Evolutionary conservation across 2,113 vertebrate genomes (phyloP), one percentile per base, ranked within the genome.

Genomic region (Mus spicilegus): DNA sequence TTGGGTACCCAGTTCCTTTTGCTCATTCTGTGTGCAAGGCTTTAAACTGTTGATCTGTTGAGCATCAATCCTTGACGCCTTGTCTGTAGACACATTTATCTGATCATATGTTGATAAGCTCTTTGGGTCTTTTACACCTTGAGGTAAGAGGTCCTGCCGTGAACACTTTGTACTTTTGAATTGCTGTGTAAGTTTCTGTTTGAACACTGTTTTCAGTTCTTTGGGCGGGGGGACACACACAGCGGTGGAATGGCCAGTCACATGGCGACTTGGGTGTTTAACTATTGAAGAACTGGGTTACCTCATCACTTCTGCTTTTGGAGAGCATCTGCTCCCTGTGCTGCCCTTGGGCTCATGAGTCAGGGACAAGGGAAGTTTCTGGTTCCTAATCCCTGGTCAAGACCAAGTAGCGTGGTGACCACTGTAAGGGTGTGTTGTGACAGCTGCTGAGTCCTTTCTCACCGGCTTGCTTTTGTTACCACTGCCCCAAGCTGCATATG

Each of bases 201-300:
- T 69, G 67, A 80, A 42, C 20, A n/a, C 46, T 87, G 4, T 49
- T 91, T 96, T 91, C 22, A 12, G 1, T 61, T 84, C 46, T 92
- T 90, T 80, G 19, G 22, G 14, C 28, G 7, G 9, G 49, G 49
- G 49, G 49, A 49, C 26, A 20, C 9, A 8, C 69, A 14, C 67
- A 24, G 54, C 42, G 67, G 24, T 77, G 39, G 70, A n/a, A 24
- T 90, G 87, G 28, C 56, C 65, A 3, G 33, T 69, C 81, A 56
- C 14, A 0, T 51, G 54, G 11, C 26, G 28, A 73, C 65, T 63
- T 28, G 11, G 0, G 0, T 4, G 42, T 82, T 84, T 91, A 36
- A 72, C 19, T 72, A 42, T 3, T 0, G 19, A 67, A 63, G 69
- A 80, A 28, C 16, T 1, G 0, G 19, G 49, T n/a, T 5, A 2